Conservation (phyloP, 1,140 invertebrate species). For the Philaenus spumarius region DNA sequence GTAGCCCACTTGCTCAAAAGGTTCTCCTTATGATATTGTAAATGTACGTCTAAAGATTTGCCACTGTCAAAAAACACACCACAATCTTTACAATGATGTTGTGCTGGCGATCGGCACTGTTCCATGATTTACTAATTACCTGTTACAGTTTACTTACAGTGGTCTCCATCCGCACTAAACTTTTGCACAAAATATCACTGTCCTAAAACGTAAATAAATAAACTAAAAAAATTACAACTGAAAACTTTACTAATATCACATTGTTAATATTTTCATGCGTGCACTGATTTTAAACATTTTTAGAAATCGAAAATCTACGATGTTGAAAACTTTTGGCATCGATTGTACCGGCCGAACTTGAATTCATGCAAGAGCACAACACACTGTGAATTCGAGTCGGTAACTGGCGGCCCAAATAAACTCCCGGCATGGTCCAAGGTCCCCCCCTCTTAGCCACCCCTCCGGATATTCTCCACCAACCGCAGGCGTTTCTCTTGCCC, state of each 20-base stretch:
- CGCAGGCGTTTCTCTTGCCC: not conserved
- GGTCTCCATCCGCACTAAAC: slow-evolving; percentile 14
- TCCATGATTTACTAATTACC: slow-evolving; percentile 10
- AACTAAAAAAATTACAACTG: slow-evolving; percentile 15
- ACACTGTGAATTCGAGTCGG: slow-evolving; percentile 3
- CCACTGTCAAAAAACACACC: slow-evolving; percentile 62
- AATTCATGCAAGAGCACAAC: not conserved
- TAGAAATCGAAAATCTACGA: not conserved
- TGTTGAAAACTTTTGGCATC: slow-evolving; percentile 6
- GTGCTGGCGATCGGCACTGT: not conserved
- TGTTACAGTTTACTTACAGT: slow-evolving; percentile 17
- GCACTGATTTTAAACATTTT: slow-evolving; percentile 1
- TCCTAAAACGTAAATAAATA: slow-evolving; percentile 12
- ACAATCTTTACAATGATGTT: slow-evolving; percentile 57
- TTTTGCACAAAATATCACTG: slow-evolving; percentile 3
- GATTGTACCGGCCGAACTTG: not conserved
- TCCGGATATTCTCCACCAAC: slow-evolving; percentile 3
- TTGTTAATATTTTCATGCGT: not conserved
- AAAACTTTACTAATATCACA: slow-evolving; percentile 1
- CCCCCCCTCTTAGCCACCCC: slow-evolving; percentile 12
- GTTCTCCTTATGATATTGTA: slow-evolving; percentile 71
- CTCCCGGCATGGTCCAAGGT: slow-evolving; percentile 15
- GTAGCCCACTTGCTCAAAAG: slow-evolving; percentile 65
- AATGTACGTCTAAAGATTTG: slow-evolving; percentile 67
- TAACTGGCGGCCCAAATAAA: not conserved